Evolutionary conservation across 2,888 invertebrate genomes (phyloP).

Genomic region (Tetropium fuscum): DNA sequence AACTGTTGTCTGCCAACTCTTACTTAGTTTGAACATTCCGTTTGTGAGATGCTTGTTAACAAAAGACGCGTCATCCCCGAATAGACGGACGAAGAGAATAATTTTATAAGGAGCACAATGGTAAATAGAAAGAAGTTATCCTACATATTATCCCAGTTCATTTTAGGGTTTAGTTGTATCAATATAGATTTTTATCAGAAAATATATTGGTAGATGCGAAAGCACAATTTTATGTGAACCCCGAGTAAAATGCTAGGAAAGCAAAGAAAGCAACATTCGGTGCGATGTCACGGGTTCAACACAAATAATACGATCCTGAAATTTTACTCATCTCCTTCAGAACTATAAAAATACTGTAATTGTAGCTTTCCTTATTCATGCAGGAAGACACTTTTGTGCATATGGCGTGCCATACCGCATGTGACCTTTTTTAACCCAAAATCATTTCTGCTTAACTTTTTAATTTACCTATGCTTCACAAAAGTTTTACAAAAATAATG

Average conservation of each 20-base stretch:
- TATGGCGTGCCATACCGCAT: slow-evolving; percentile 26
- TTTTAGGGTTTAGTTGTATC: slow-evolving; percentile 19
- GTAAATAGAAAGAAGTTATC: no score
- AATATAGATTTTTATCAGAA: slow-evolving; percentile 21
- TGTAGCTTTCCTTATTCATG: slow-evolving; percentile 53
- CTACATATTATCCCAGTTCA: slow-evolving; percentile 22
- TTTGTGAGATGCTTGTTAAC: no score
- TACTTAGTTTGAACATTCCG: no score
- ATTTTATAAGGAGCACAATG: no score
- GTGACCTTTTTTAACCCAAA: slow-evolving; percentile 25
- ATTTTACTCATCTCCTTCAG: slow-evolving; percentile 52
- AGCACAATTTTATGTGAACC: slow-evolving; percentile 20
- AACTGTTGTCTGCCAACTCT: no score
- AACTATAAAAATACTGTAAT: slow-evolving; percentile 54
- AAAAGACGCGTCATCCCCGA: no score
- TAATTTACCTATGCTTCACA: no score
- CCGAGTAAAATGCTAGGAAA: slow-evolving; percentile 14
- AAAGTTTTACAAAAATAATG: no score
- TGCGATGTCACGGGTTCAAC: slow-evolving; percentile 48
- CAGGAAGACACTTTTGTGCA: slow-evolving; percentile 53
- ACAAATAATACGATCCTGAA: slow-evolving; percentile 55
- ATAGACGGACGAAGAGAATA: no score
- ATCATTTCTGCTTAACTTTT: no score
- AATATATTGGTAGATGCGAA: slow-evolving; percentile 22
- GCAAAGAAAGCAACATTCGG: slow-evolving; percentile 12